Evolutionary conservation across 2,113 vertebrate species (phyloP), one percentile per base, ranked within the genome.

Genomic region (Lanius collurio): DNA sequence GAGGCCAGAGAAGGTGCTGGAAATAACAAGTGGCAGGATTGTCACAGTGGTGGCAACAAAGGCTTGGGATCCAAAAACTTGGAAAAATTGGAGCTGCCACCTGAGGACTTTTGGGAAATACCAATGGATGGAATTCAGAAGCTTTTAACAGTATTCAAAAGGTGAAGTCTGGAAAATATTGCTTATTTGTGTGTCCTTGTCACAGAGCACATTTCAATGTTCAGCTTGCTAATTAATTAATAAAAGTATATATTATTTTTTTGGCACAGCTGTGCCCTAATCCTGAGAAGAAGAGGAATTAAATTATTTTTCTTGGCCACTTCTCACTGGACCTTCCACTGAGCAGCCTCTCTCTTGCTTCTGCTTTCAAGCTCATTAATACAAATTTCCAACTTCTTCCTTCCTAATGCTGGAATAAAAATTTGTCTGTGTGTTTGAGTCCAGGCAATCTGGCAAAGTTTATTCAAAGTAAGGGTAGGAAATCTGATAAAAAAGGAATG

Each of bases 281-380:
- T 46, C 56, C 42, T 57, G 67, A 44, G 35, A 50, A 33, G 63
- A 73, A 19, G 33, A 78, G 7, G 31, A 80, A 88, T 52, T 67
- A 30, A 70, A 35, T 94, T 92, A 41, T 78, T 70, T 87, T 83
- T 44, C 47, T 71, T 84, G 80, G 83, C 41, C 16, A 6, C 46
- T 22, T 44, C 52, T 89, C 73, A 64, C 5, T 39, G 71, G 42
- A 60, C 13, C 17, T 93, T 80, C 31, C 39, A 27, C 63, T 67
- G 80, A 47, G 18, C 5, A 49, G 13, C 44, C 27, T 44, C 10
- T 62, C 52, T 67, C 37, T 75, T 46, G 18, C 65, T 94, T 77
- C 53, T 64, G 69, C 74, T 91, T 89, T 93, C 90, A 92, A 94
- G 53, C 49, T 84, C 63, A 69, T 93, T 68, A 64, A 71, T 49